These are phyloP conservation scores for Schizotus pectinicornis DNA, from an alignment of 2,888 invertebrate genomes.

Conservation along the genomic window DNA sequence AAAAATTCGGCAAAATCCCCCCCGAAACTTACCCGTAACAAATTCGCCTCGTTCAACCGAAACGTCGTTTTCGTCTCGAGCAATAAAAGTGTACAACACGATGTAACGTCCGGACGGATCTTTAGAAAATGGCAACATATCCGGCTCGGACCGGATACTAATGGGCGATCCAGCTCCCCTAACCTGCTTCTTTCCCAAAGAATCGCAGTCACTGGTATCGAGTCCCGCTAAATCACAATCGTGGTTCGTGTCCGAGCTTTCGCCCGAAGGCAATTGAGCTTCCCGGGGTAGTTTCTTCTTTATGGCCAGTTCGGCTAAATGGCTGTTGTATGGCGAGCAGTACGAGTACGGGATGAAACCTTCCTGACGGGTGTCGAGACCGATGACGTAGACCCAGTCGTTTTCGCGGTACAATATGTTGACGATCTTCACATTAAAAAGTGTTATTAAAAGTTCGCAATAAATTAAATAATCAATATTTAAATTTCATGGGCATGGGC, in stretches of 20 bases:
- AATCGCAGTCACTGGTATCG: conserved; percentile 68
- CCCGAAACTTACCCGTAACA: conserved; percentile 78
- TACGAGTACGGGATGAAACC: conserved; percentile 96
- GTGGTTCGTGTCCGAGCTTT: conserved; percentile 65
- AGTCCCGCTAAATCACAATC: conserved; percentile 61
- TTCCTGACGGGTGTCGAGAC: conserved; percentile 86
- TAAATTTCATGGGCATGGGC: no score
- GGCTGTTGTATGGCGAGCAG: conserved; percentile 84
- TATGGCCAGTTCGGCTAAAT: conserved; percentile 77
- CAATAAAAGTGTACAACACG: conserved; percentile 91
- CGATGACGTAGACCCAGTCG: conserved; percentile 97
- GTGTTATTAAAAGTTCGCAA: background rate
- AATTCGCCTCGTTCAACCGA: conserved; percentile 93
- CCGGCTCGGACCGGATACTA: conserved; percentile 63
- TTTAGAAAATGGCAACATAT: conserved; percentile 74
- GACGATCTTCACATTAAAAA: conserved; percentile 73
- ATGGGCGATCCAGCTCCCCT: conserved; percentile 59
- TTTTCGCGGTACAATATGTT: conserved; percentile 94
- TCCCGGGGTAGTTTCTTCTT: conserved; percentile 88
- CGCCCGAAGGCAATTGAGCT: conserved; percentile 60
- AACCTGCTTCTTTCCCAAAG: conserved; percentile 62
- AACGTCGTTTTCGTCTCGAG: conserved; percentile 92
- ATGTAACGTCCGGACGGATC: conserved; percentile 91
- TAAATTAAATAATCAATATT: no score
- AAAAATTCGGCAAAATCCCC: no score